Evolutionary conservation across 2,113 vertebrate genomes (phyloP), one percentile per base, ranked within the genome.

Genomic region (Cnemophilus loriae): DNA sequence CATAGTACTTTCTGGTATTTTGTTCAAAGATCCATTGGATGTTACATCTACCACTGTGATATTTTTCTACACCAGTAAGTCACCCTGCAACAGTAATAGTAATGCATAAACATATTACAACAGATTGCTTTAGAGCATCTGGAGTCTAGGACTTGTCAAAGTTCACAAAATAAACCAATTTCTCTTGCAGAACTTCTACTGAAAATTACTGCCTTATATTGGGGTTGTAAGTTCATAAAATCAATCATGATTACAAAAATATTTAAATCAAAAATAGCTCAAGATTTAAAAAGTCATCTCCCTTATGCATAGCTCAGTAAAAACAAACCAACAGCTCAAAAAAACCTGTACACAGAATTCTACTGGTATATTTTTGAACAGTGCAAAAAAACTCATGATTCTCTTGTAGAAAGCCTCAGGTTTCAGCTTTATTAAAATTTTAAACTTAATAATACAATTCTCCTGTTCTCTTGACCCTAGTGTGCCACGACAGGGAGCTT

Each of bases 61-160:
- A 65, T 65, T 80, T 90, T 92, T 95, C 92, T 83, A 77, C 44
- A 93, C 76, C 55, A 81, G 86, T 78, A 93, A 67, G 79, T 77
- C 87, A 92, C 71, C 87, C 53, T 22, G 39, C 33, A 96, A 39
- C 21, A 46, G 63, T 13, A 93, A 87, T n/a, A 96, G 91, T 47
- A 86, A 88, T 3, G 5, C 27, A 59, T 16, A 50, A 79, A 59
- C 16, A 37, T 11, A 70, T 39, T 26, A 92, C 68, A 95, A 87
- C 50, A 75, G 70, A 93, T 86, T 89, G 68, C 74, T 94, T 87
- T 83, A 80, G 65, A 95, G 73, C 47, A 92, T 50, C 50, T 86
- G 39, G 42, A 91, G 37, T 63, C 65, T 70, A 82, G 67, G 80
- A 80, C 92, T 81, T 65, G 30, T 33, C 53, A 49, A 50, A 69